These are phyloP conservation scores for Tretioscincus oriximinensis DNA, from an alignment of 2,113 vertebrate genomes.

Conservation along the genomic window DNA sequence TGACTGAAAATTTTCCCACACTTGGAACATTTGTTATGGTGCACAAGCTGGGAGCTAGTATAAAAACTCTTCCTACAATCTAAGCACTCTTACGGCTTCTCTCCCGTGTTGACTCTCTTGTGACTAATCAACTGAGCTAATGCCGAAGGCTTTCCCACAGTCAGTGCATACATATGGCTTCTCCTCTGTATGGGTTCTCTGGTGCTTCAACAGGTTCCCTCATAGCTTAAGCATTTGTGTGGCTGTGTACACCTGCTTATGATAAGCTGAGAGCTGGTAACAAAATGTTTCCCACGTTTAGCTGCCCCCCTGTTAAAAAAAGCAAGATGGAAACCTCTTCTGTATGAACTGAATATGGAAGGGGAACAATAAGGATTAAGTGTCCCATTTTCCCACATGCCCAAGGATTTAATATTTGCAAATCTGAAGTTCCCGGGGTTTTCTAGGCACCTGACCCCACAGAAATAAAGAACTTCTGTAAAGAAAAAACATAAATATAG, in stretches of 20 bases:
- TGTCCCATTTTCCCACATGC: too few species aligned
- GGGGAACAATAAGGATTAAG: too few species aligned
- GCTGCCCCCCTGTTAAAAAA: neutral
- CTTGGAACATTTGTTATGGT: neutral
- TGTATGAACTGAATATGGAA: too few species aligned
- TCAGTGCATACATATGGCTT: neutral
- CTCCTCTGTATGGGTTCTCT: neutral
- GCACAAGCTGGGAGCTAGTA: neutral
- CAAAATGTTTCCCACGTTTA: neutral
- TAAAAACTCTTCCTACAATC: slow-evolving; percentile 6
- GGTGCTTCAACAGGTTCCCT: slow-evolving; percentile 6
- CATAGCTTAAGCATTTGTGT: neutral
- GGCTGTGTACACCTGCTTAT: neutral
- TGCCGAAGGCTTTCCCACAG: slow-evolving; percentile 2
- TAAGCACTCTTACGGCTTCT: neutral
- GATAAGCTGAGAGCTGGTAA: slow-evolving; percentile 8
- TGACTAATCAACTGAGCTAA: slow-evolving; percentile 7
- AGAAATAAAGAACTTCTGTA: too few species aligned
- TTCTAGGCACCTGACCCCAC: too few species aligned
- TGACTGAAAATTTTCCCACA: slow-evolving; percentile 16
- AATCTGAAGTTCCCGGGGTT: too few species aligned
- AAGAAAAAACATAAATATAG: too few species aligned
- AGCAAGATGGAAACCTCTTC: too few species aligned
- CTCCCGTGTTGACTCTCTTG: neutral
- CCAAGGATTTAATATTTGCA: too few species aligned